These are phyloP conservation scores for Neoaliturus tenellus DNA, from an alignment of 2,888 invertebrate genomes.

Conservation along the genomic window DNA sequence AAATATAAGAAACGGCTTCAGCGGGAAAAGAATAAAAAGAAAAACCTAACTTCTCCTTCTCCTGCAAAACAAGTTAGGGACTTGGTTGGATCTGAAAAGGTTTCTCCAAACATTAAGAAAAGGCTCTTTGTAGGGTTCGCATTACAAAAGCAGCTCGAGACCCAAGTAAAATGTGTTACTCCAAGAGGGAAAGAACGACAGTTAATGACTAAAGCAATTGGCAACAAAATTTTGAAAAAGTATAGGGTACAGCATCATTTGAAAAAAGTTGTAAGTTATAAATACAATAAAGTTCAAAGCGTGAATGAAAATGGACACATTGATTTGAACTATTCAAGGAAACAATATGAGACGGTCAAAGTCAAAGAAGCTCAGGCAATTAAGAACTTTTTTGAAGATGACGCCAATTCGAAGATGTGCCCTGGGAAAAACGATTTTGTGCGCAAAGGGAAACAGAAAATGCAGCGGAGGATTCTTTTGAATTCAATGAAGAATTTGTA, in stretches of 20 bases:
- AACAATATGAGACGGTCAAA: neutral
- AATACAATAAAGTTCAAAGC: neutral
- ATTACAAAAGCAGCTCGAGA: conserved; percentile 11
- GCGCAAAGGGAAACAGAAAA: neutral
- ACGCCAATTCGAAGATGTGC: neutral
- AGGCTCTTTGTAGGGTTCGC: conserved; percentile 14
- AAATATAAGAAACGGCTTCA: conserved; percentile 10
- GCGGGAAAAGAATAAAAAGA: neutral
- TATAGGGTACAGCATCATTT: conserved; percentile 26
- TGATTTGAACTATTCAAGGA: conserved; percentile 34
- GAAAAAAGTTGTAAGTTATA: neutral
- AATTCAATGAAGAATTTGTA: neutral
- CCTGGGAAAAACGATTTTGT: neutral
- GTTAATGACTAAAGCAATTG: conserved; percentile 31
- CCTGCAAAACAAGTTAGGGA: neutral
- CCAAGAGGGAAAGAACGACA: conserved; percentile 28
- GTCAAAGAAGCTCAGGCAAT: neutral
- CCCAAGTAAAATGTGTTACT: neutral
- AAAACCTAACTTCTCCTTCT: neutral
- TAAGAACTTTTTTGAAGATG: neutral
- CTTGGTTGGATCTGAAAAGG: neutral
- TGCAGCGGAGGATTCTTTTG: neutral
- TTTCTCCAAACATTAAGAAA: conserved; percentile 32
- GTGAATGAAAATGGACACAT: neutral
- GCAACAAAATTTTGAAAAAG: conserved; percentile 22